These are phyloP conservation scores for Hyperoplus lanceolatus DNA, from an alignment of 2,797 vertebrate species.

Conservation along the genomic window DNA sequence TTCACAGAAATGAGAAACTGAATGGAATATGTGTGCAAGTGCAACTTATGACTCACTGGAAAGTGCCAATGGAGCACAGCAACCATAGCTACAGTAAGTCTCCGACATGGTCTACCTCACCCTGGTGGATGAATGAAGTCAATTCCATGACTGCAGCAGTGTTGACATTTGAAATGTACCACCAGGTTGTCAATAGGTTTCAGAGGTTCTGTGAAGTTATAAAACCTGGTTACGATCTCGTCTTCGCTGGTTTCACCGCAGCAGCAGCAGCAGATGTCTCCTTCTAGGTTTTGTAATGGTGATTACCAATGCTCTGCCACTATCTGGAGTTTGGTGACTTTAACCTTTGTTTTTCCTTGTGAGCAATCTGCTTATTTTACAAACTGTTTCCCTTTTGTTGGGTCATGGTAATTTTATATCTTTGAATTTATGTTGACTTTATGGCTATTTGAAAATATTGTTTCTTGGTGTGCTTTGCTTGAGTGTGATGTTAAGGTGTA, in stretches of 20 bases:
- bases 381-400: too few relatives aligned
- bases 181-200: background rate
- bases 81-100: background rate
- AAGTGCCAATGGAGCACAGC: background rate
- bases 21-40: conserved; percentile 4
- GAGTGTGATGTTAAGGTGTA: background rate
- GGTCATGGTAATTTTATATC: too few relatives aligned
- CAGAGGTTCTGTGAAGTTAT: background rate
- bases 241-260: background rate
- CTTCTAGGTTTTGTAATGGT: background rate
- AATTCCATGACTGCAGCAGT: background rate
- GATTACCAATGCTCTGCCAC: background rate
- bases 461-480: too few relatives aligned
- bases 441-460: too few relatives aligned
- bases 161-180: background rate
- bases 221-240: background rate
- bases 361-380: too few relatives aligned
- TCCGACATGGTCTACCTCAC: background rate
- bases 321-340: background rate
- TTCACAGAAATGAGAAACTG: conserved; percentile 2
- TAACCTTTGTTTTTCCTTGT: background rate
- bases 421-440: too few relatives aligned
- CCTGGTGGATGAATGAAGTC: background rate
- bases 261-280: background rate
- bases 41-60: conserved; percentile 1